These are phyloP conservation scores for Propsilocerus akamusi DNA, from an alignment of 1,140 invertebrate genomes.

Conservation along the genomic window DNA sequence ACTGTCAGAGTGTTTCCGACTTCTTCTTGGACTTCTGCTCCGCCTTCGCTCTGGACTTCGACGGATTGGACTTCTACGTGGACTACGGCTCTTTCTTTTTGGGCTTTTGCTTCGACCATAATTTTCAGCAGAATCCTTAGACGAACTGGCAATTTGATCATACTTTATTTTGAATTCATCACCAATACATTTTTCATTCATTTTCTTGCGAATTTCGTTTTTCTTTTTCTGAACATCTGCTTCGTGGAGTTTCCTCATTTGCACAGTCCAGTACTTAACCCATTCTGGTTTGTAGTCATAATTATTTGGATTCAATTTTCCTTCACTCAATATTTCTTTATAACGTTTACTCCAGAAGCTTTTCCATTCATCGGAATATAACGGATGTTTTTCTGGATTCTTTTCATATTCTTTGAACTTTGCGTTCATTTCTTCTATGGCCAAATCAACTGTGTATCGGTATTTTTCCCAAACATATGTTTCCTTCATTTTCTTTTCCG, in stretches of 20 bases:
- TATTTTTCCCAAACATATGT: conserved; percentile 35
- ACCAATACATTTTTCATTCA: conserved; percentile 24
- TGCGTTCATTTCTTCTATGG: conserved; percentile 28
- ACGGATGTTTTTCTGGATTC: conserved; percentile 69
- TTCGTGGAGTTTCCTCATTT: conserved; percentile 55
- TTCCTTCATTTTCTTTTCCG: conserved; percentile 22
- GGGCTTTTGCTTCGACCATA: conserved; percentile 1
- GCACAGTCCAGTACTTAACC: conserved; percentile 63
- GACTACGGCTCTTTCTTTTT: conserved; percentile 7
- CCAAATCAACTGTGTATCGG: conserved; percentile 18
- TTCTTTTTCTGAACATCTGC: conserved; percentile 23
- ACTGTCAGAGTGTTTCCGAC: background rate
- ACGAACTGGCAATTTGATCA: conserved; percentile 3
- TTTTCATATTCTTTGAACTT: conserved; percentile 53
- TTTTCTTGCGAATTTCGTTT: conserved; percentile 30
- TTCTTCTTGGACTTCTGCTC: no score
- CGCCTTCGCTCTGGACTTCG: no score
- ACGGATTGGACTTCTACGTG: background rate
- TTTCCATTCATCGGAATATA: conserved; percentile 74
- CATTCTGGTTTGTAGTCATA: conserved; percentile 75
- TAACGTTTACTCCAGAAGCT: conserved; percentile 65
- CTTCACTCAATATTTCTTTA: conserved; percentile 51
- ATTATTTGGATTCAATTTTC: conserved; percentile 53
- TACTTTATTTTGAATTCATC: conserved; percentile 9
- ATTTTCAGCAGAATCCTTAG: conserved; percentile 6